Evolutionary conservation across 2,797 vertebrate species (phyloP).

Genomic region (Morelia viridis): DNA sequence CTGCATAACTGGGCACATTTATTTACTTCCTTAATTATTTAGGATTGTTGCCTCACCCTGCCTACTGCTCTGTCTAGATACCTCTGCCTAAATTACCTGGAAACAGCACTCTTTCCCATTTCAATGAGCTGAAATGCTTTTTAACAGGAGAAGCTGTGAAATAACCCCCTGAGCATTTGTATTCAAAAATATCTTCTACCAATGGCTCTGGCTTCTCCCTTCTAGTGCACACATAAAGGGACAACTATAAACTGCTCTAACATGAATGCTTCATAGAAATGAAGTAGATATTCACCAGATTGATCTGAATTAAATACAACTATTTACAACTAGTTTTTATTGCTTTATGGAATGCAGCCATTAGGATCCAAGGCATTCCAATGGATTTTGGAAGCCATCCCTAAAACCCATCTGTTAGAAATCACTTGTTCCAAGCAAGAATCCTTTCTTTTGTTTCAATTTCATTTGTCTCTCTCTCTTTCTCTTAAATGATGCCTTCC

Average conservation of each 20-base stretch:
- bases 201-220: background rate
- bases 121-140: background rate
- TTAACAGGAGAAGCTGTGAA: background rate
- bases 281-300: background rate
- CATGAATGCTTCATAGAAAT: background rate
- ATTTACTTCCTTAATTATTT: background rate
- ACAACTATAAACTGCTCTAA: background rate
- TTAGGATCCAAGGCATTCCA: conserved; percentile 4
- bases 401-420: background rate
- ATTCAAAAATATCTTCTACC: background rate
- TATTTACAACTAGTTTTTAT: background rate
- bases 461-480: background rate
- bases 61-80: background rate
- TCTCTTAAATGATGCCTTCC: too few species aligned
- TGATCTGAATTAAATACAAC: conserved; percentile 14
- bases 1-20: background rate
- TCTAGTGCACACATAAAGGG: background rate
- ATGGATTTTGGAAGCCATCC: background rate
- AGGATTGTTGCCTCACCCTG: background rate
- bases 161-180: background rate
- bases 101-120: background rate
- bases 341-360: conserved; percentile 21
- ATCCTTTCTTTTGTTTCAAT: rapidly evolving
- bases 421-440: background rate
- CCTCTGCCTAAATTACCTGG: background rate